Base-by-base conservation (phyloP, 2,797 vertebrate genomes). In the Chiroxiphia lanceolata region DNA sequence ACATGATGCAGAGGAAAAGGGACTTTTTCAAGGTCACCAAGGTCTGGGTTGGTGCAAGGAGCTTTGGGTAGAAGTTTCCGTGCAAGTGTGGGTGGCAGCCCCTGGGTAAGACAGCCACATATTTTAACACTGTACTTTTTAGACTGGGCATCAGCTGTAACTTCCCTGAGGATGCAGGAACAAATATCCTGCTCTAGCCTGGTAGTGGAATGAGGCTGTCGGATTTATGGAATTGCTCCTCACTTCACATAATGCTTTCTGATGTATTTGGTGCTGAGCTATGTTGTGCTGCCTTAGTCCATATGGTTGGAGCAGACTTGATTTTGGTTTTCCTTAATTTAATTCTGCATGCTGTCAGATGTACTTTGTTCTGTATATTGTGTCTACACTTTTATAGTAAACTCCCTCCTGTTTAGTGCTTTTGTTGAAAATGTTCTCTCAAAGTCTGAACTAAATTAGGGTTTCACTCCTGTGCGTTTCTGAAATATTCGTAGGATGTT, bases 301-400 rank as follows among this genome's bases (percentile, higher is more conserved):
- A 93, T 95, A 96, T 95, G 94, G 93, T 94, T 89, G 86, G 47
- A 94, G 88, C 96, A 95, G 93, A 94, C 95, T 96, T 95, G 90
- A 95, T 95, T 96, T 97, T 93, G 87, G 90, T 94, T 96, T 94
- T 93, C 78, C 91, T 76, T 96, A 90, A 92, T 91, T 96, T 96
- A 95, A 89, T 95, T 95, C 93, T 95, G 92, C 83, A 61, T 94
- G 83, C 89, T 96, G 94, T 97, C 95, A 95, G 40, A 95, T 64
- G 60, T 89, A 85, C 90, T 94, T 96, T 95, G 94, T 96, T 95
- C 94, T 93, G 60, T 95, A 87, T 87, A 90, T 95, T 95, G 71
- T 90, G 72, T 92, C 92, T 95, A 76, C n/a, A 31, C 72, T 95
- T 94, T 82, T 74, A 82, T 87, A 92, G 92, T 84, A 94, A 94